These are phyloP conservation scores for Leptobrachium ailaonicum DNA, from an alignment of 2,113 vertebrate genomes.

Conservation along the genomic window DNA sequence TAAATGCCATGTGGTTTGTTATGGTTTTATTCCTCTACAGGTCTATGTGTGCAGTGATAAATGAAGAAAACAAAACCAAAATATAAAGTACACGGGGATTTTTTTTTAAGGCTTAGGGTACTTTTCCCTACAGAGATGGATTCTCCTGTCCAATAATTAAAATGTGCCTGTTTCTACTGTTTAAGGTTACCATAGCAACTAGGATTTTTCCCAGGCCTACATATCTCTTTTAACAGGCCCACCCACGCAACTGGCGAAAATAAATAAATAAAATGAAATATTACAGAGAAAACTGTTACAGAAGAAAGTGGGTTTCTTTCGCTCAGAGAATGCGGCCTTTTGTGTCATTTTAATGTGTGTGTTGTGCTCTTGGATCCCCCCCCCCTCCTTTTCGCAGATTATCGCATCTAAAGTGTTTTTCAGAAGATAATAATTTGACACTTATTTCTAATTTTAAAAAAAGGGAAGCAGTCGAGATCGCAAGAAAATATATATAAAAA, in stretches of 20 bases:
- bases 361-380: not conserved
- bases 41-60: no score
- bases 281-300: not conserved
- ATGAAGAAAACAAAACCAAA: no score
- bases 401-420: not conserved
- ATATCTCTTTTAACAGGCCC: conserved; percentile 32
- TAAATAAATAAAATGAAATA: conserved; percentile 33
- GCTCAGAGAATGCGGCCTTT: not conserved
- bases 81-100: not conserved
- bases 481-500: no score
- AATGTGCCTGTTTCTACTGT: conserved; percentile 15
- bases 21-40: no score
- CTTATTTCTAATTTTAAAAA: no score
- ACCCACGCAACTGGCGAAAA: conserved; percentile 30
- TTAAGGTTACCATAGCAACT: conserved; percentile 44
- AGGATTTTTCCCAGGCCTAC: conserved; percentile 36
- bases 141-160: conserved; percentile 39
- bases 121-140: conserved; percentile 9
- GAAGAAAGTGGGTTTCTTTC: not conserved
- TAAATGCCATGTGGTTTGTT: no score
- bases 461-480: no score
- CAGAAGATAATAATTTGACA: no score
- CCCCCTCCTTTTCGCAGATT: not conserved
- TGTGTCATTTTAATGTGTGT: not conserved
- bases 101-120: not conserved